phyloP scores from a whole-genome alignment of 2,888 invertebrate species.

The Pachydiplax longipennis region DNA sequence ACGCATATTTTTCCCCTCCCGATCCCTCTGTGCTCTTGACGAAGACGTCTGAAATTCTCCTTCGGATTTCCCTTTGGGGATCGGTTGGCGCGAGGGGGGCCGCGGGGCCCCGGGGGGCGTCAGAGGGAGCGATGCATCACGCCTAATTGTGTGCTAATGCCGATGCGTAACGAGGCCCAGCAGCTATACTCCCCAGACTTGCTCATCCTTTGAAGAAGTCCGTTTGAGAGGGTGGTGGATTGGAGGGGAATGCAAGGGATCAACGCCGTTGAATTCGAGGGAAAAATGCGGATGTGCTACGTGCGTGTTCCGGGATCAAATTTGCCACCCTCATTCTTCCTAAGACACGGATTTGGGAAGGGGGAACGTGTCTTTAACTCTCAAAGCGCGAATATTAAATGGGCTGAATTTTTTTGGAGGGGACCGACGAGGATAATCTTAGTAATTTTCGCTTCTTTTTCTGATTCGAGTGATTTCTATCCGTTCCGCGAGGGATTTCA shows the following conservation, averaged over 20 bases:
- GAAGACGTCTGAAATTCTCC: background rate
- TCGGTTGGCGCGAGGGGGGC: background rate
- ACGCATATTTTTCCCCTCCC: background rate
- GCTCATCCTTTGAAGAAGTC: background rate
- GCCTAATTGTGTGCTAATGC: background rate
- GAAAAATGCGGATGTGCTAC: too few species aligned
- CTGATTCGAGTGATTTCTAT: too few species aligned
- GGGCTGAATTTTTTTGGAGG: too few species aligned
- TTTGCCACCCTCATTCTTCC: too few species aligned
- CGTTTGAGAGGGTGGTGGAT: background rate
- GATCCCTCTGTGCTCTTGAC: background rate
- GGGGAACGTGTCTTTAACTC: too few species aligned
- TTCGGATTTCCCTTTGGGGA: background rate
- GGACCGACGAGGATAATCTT: too few species aligned
- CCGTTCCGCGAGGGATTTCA: too few species aligned
- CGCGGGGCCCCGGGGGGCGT: background rate
- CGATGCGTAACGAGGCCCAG: background rate
- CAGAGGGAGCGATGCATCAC: background rate
- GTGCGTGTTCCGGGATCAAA: too few species aligned
- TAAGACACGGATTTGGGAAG: too few species aligned
- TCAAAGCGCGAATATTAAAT: too few species aligned
- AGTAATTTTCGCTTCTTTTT: too few species aligned
- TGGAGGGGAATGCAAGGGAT: background rate
- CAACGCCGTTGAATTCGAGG: background rate
- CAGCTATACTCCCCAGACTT: background rate